These are phyloP conservation scores for Chionis minor DNA, from an alignment of 2,113 vertebrate species.

Conservation along the genomic window DNA sequence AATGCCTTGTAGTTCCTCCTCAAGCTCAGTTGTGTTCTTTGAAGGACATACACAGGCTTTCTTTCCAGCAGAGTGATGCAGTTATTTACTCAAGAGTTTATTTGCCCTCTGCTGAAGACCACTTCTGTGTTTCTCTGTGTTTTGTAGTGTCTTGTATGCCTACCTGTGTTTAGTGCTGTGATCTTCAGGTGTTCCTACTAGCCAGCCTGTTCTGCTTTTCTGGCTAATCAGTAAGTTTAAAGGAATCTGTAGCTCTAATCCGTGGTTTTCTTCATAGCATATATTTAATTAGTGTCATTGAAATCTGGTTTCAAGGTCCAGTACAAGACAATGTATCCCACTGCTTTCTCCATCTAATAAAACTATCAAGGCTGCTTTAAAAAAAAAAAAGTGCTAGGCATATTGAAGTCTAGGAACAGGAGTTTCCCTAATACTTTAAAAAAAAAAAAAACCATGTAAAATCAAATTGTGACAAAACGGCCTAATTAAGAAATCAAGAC, in stretches of 20 bases:
- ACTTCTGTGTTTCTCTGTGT: neutral
- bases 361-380: neutral
- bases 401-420: neutral
- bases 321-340: neutral
- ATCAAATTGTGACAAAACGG: neutral
- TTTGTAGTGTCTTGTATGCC: neutral
- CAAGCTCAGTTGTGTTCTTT: neutral
- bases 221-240: neutral
- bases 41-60: neutral
- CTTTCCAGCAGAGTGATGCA: neutral
- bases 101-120: neutral
- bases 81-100: neutral
- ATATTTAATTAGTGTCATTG: neutral
- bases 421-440: neutral
- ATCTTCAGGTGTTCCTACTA: neutral
- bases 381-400: neutral
- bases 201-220: neutral
- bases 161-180: neutral
- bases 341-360: neutral
- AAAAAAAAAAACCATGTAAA: neutral
- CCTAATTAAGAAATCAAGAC: neutral
- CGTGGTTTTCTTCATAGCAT: neutral
- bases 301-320: constrained; percentile 41
- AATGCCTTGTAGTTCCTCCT: neutral
- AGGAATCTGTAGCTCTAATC: neutral